Conservation (phyloP, 2,113 vertebrate genomes). For the Poecilia latipinna region DNA sequence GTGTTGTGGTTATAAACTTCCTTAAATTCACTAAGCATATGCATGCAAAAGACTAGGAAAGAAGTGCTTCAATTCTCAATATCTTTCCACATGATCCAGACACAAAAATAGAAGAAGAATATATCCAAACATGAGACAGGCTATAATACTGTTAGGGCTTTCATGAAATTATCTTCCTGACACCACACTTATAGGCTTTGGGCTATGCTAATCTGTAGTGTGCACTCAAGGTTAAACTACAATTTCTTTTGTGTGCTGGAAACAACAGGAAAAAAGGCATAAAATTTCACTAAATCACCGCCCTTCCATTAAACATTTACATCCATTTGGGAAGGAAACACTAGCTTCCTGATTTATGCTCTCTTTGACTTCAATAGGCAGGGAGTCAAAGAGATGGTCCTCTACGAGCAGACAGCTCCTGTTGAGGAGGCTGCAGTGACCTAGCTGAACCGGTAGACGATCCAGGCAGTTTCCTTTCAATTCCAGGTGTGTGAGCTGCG, state of each 20-base stretch:
- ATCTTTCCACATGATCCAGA: background rate
- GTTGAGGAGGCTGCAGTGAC: constrained; percentile 90
- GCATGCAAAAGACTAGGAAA: constrained; percentile 21
- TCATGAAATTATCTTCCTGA: background rate
- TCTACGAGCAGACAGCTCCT: constrained; percentile 91
- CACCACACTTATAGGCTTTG: constrained; percentile 1
- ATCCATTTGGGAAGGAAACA: constrained; percentile 88
- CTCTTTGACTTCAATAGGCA: constrained; percentile 94
- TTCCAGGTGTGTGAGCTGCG: constrained; percentile 93
- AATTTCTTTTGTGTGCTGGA: constrained; percentile 10
- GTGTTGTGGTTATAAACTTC: constrained; percentile 5
- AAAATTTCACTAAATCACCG: constrained; percentile 29
- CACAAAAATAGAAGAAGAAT: constrained; percentile 2
- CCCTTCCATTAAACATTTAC: constrained; percentile 73
- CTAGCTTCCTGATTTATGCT: constrained; percentile 89
- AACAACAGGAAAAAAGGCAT: constrained; percentile 5
- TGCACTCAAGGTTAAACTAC: constrained; percentile 28
- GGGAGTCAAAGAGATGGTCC: constrained; percentile 95
- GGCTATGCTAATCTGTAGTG: constrained; percentile 12
- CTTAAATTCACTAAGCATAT: background rate
- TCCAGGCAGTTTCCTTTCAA: constrained; percentile 97
- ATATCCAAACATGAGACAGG: constrained; percentile 1
- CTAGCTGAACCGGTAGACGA: constrained; percentile 89
- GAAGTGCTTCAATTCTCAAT: constrained; percentile 4
- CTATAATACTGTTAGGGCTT: background rate